Evolutionary conservation across 2,797 vertebrate species (phyloP).

Genomic region (Remorina albescens): DNA sequence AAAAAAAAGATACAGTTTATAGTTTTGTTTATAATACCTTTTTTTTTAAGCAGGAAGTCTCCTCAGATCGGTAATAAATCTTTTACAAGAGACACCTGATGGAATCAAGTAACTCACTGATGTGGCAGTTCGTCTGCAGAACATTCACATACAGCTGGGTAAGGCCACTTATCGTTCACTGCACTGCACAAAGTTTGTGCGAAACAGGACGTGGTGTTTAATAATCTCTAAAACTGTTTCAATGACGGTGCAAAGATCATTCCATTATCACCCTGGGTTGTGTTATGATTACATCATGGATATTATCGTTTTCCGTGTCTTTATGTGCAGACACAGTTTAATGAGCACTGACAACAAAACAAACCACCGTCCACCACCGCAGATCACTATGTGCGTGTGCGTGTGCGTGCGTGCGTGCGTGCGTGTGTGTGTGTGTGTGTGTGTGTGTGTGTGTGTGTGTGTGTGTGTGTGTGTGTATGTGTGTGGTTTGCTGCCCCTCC

Average conservation of each 20-base stretch:
- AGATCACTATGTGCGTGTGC: too few relatives aligned
- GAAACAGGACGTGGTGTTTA: not conserved
- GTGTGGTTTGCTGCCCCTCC: not conserved
- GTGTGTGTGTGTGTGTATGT: not conserved
- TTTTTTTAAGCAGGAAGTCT: not conserved
- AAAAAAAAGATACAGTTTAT: too few relatives aligned
- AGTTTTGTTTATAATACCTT: not conserved
- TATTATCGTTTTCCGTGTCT: not conserved
- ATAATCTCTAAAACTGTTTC: not conserved
- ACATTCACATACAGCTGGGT: not conserved
- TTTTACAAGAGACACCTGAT: not conserved
- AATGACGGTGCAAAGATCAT: too few relatives aligned
- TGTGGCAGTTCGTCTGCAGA: not conserved
- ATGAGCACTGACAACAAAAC: conserved; percentile 1
- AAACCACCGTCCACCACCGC: not conserved
- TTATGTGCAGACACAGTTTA: not conserved
- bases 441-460: too few relatives aligned
- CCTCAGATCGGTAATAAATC: not conserved
- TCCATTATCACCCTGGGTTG: not conserved
- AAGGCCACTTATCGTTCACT: too few relatives aligned
- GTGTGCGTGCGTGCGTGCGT: too few relatives aligned
- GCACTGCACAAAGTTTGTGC: not conserved
- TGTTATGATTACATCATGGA: not conserved
- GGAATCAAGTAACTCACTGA: not conserved
- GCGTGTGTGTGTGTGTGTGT: too few relatives aligned